phyloP scores from a whole-genome alignment of 2,888 invertebrate genomes.

The Nymphalis urticae region DNA sequence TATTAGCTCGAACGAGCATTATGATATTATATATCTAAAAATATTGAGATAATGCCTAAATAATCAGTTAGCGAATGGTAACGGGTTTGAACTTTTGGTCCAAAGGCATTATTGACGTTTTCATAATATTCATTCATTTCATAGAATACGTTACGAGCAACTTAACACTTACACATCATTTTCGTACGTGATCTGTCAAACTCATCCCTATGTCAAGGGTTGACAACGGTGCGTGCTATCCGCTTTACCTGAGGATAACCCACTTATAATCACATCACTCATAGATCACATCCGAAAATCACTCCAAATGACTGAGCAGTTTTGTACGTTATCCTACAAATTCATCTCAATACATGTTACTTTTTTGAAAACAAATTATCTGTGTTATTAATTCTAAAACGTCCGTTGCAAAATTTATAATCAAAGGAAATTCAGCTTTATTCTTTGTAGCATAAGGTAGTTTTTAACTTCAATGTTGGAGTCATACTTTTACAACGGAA shows the following conservation, averaged over 20 bases:
- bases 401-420: conserved; percentile 14
- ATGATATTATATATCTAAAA: no score
- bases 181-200: conserved; percentile 73
- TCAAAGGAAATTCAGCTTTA: conserved; percentile 22
- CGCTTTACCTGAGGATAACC: conserved; percentile 67
- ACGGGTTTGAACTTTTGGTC: no score
- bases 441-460: neutral
- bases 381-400: conserved; percentile 27
- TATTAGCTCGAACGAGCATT: no score
- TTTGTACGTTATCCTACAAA: conserved; percentile 49
- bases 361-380: conserved; percentile 46
- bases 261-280: conserved; percentile 51
- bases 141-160: conserved; percentile 16
- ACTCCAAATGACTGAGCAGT: conserved; percentile 42
- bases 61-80: no score
- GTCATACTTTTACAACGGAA: conserved; percentile 58
- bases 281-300: conserved; percentile 43
- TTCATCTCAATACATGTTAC: conserved; percentile 50
- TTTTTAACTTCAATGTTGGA: conserved; percentile 14
- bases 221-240: conserved; percentile 76
- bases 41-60: no score
- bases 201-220: conserved; percentile 76
- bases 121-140: no score
- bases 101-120: no score
- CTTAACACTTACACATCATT: conserved; percentile 45